Base-by-base conservation (phyloP, 2,797 vertebrate species). In the Trichosurus vulpecula region DNA sequence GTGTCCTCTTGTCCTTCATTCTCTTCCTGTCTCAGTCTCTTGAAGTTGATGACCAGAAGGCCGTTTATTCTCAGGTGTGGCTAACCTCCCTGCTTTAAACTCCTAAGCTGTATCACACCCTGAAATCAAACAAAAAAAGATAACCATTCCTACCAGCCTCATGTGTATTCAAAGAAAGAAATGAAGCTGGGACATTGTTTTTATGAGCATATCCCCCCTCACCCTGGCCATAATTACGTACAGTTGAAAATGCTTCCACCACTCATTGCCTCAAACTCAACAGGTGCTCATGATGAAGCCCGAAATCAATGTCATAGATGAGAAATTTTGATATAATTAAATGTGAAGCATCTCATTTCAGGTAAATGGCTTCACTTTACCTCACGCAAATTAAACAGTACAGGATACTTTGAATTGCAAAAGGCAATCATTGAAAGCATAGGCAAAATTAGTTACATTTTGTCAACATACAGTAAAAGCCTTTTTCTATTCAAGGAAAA, bases 371-470 rank as follows among this genome's bases (percentile, higher is more conserved):
- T 98, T 98, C 81, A 27, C 94, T 97, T 98, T 97, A 97, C 97
- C 95, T 96, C 90, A 19, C 92, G 98, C 93, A 97, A 98, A 98
- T 96, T 95, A 97, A 97, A 54, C 58, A 94, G 94, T 94, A 96
- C 94, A 98, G 96, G 96, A 96, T 97, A 97, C 97, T 98, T 97
- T 98, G 97, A 98, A 98, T 97, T 98, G 93, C 97, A 98, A 98
- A 98, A 98, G 96, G 93, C 96, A 98, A 97, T 98, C 97, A 97
- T 96, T 97, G 94, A 52, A 98, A 98, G 92, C 95, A 95, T 97
- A 96, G 97, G 95, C 95, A 97, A 98, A 98, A 98, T 98, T 98
- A 98, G 97, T 96, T 98, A 98, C 96, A 98, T 98, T 98, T 98
- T 98, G 89, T 96, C 95, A 98, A 98, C 91, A 97, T 95, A 96